Conservation (phyloP, 2,888 invertebrate genomes). For the Tetropium fuscum region DNA sequence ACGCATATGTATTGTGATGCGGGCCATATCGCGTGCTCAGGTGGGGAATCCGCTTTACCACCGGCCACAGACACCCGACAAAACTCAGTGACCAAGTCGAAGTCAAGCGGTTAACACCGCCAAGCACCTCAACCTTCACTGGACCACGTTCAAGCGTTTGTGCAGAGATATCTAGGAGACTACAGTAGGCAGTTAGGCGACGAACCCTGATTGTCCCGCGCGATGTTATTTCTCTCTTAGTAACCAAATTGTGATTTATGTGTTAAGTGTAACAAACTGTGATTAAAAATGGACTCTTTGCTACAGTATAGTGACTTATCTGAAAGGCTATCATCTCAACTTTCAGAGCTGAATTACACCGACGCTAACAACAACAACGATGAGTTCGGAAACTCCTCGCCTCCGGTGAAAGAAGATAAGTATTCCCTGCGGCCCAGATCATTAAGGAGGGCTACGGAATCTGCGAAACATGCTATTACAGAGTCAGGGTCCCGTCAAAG, state of each 20-base stretch:
- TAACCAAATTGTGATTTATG: conserved; percentile 21
- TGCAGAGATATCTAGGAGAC: conserved; percentile 30
- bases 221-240: conserved; percentile 1
- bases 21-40: conserved; percentile 54
- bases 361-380: conserved; percentile 64
- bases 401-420: conserved; percentile 67
- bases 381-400: conserved; percentile 46
- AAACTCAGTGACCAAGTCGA: conserved; percentile 59
- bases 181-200: conserved; percentile 36
- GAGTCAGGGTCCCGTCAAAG: conserved; percentile 21
- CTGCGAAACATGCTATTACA: conserved; percentile 51
- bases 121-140: conserved; percentile 14
- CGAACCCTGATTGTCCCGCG: conserved; percentile 31
- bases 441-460: conserved; percentile 69
- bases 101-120: conserved; percentile 54
- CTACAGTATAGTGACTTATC: conserved; percentile 50
- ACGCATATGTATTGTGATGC: conserved; percentile 56
- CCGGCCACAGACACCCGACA: conserved; percentile 46
- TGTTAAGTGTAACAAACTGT: conserved; percentile 36
- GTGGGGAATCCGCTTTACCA: conserved; percentile 48
- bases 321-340: conserved; percentile 44
- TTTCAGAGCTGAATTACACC: conserved; percentile 51
- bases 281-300: conserved; percentile 53
- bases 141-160: conserved; percentile 19
- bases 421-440: conserved; percentile 78